phyloP scores from a whole-genome alignment of 2,797 vertebrate genomes.

The Falco biarmicus region DNA sequence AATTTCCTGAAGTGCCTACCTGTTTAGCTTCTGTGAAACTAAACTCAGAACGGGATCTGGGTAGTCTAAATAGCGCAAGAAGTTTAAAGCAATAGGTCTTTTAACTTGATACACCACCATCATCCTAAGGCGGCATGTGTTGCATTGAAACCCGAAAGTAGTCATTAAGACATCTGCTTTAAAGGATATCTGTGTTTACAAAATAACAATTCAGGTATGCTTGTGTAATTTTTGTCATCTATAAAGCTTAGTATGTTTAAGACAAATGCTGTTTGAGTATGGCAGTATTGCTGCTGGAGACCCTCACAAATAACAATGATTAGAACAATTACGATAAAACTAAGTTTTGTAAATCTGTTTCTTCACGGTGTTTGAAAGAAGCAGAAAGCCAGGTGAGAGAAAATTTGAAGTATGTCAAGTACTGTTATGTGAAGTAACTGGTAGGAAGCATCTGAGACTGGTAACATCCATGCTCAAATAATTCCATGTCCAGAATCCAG shows the following conservation, averaged over 20 bases:
- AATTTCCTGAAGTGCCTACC: background rate
- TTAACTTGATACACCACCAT: too few species aligned
- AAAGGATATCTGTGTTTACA: background rate
- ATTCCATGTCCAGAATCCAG: conserved; percentile 32
- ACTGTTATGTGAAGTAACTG: background rate
- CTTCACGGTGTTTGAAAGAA: background rate
- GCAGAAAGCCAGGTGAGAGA: conserved; percentile 1
- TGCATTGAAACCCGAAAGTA: background rate
- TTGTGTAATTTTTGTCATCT: background rate
- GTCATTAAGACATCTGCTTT: background rate
- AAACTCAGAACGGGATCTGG: background rate
- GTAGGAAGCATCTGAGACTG: background rate
- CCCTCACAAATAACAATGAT: background rate
- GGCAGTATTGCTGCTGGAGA: background rate
- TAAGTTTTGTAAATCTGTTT: background rate
- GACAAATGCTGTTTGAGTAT: background rate
- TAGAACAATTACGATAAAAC: background rate
- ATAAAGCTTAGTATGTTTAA: background rate
- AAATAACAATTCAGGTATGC: background rate
- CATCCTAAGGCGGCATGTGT: fast-evolving
- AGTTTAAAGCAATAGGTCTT: background rate
- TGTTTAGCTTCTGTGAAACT: background rate
- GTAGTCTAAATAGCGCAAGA: background rate
- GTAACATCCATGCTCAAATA: conserved; percentile 34
- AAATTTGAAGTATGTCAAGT: conserved; percentile 9